Evolutionary conservation across 2,113 vertebrate species (phyloP).

Genomic region (Lophotis ruficrista): DNA sequence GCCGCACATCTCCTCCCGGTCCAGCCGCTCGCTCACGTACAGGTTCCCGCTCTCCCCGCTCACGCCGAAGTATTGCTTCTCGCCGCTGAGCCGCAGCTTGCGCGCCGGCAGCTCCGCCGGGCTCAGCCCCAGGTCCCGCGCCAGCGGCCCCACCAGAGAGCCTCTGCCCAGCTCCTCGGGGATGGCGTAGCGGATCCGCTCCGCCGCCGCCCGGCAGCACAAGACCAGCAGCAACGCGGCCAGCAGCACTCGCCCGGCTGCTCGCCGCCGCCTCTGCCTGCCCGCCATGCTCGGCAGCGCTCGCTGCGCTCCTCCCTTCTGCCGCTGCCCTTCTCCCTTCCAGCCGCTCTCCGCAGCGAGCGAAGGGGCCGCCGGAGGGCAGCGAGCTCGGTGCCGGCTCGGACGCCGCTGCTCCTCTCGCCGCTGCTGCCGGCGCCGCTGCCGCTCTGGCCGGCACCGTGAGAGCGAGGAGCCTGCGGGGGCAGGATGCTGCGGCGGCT

Average conservation of each 20-base stretch:
- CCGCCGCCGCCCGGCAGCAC: background rate
- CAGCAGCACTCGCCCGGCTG: background rate
- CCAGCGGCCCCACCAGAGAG: conserved; percentile 53
- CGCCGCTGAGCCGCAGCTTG: too few species aligned
- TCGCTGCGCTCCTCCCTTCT: background rate
- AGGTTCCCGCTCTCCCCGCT: too few species aligned
- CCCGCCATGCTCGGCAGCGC: background rate
- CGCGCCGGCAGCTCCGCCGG: background rate
- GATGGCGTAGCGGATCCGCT: background rate
- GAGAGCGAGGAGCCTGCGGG: too few species aligned
- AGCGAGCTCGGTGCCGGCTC: too few species aligned
- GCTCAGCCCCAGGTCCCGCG: conserved; percentile 18
- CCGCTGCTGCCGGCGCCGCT: too few species aligned
- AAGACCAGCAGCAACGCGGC: background rate
- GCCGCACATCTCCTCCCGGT: conserved; percentile 53
- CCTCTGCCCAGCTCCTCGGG: conserved; percentile 38
- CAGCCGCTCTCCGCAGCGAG: too few species aligned
- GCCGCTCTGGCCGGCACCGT: too few species aligned
- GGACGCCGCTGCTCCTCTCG: too few species aligned
- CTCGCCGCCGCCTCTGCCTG: background rate
- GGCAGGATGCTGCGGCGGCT: too few species aligned
- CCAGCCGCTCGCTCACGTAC: conserved; percentile 1
- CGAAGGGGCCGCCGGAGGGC: too few species aligned
- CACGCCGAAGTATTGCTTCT: too few species aligned
- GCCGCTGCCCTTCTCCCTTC: background rate